These are phyloP conservation scores for Actinia equina DNA, from an alignment of 64 coral and sea anemone genomes.

Conservation along the genomic window DNA sequence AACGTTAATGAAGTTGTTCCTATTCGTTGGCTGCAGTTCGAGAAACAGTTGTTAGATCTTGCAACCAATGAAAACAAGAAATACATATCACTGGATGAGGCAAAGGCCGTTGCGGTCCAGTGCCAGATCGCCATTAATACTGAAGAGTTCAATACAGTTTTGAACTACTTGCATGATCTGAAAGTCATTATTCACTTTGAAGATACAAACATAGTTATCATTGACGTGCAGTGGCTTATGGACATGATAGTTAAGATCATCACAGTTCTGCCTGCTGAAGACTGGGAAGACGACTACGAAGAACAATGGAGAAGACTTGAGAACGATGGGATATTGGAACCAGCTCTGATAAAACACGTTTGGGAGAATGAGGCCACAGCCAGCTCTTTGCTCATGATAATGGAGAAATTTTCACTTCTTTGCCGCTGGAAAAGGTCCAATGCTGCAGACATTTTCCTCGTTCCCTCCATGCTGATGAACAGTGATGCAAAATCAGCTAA, in stretches of 20 bases:
- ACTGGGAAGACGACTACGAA: neutral
- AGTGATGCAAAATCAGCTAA: neutral
- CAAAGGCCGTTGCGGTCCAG: neutral
- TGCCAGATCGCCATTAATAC: neutral
- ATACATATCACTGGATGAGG: neutral
- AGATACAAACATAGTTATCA: neutral
- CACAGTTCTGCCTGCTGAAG: neutral
- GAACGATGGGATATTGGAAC: neutral
- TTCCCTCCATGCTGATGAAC: slow-evolving; percentile 14
- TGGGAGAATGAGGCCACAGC: slow-evolving; percentile 1
- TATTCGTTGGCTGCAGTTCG: neutral
- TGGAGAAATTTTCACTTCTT: slow-evolving; percentile 4
- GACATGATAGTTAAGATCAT: neutral
- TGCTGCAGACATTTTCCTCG: neutral
- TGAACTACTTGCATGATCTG: slow-evolving; percentile 12
- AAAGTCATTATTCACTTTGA: slow-evolving; percentile 8
- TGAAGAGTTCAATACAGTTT: neutral
- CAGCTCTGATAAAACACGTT: neutral
- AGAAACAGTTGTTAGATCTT: neutral
- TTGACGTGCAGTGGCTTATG: slow-evolving; percentile 4
- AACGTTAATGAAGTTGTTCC: neutral
- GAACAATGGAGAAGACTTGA: neutral
- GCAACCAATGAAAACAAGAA: neutral
- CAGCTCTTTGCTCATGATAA: neutral
- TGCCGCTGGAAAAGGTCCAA: neutral